phyloP scores from a whole-genome alignment of 2,797 vertebrate genomes.

The Lagodon rhomboides region DNA sequence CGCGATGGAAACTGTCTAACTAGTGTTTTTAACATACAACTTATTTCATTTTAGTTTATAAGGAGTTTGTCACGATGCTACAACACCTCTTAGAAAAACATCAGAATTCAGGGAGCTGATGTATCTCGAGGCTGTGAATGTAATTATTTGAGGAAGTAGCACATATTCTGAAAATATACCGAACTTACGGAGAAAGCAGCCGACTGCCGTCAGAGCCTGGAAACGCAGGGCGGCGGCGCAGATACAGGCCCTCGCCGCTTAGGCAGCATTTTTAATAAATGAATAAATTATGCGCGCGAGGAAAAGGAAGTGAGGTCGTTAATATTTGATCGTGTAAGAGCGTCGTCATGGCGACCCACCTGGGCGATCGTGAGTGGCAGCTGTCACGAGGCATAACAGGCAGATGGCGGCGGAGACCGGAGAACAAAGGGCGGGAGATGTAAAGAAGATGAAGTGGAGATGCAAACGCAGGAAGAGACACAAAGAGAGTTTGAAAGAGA shows the following conservation, averaged over 20 bases:
- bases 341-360: slow-evolving; percentile 52
- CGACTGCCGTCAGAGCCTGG: background rate
- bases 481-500: background rate
- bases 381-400: slow-evolving; percentile 27
- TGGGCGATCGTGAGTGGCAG: slow-evolving; percentile 47
- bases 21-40: background rate
- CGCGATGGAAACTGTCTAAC: background rate
- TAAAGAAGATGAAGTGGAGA: background rate
- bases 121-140: background rate
- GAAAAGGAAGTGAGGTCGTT: slow-evolving; percentile 9
- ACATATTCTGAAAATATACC: background rate
- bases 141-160: background rate
- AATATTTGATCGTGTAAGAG: slow-evolving; percentile 37
- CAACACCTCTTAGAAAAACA: background rate
- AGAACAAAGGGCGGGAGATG: background rate
- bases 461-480: accelerated
- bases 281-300: background rate
- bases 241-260: background rate
- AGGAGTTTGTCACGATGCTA: background rate
- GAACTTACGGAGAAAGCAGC: background rate
- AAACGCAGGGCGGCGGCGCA: background rate
- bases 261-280: slow-evolving; percentile 9
- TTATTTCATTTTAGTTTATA: background rate
- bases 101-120: background rate
- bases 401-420: background rate